Conservation (phyloP, 30 jellyfish, hydroid and myxozoan genomes). For the Aurelia sp. region DNA sequence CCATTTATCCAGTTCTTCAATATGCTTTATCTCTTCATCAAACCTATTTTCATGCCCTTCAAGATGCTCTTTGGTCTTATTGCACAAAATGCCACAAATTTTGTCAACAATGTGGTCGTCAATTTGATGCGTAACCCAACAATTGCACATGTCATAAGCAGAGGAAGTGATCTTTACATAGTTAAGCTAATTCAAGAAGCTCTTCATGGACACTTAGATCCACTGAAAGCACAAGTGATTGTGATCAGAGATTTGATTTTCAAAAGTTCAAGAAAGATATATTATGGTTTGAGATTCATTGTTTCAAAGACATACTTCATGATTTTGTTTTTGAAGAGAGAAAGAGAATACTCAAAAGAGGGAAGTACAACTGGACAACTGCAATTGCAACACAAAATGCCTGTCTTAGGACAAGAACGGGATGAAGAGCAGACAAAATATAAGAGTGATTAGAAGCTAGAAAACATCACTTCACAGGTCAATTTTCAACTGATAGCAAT, state of each 20-base stretch:
- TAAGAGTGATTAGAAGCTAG: no score
- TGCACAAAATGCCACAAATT: neutral
- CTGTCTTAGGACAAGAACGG: no score
- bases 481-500: no score
- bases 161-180: constrained; percentile 64
- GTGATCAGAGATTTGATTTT: constrained; percentile 76
- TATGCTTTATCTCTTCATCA: constrained; percentile 60
- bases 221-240: constrained; percentile 90
- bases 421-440: no score
- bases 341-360: constrained; percentile 86
- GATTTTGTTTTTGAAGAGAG: constrained; percentile 85
- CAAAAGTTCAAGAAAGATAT: constrained; percentile 74
- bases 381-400: no score
- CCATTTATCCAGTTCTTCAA: constrained; percentile 79
- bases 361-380: constrained; percentile 8
- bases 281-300: constrained; percentile 78
- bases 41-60: constrained; percentile 79
- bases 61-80: constrained; percentile 29
- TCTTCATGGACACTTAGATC: constrained; percentile 91
- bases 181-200: constrained; percentile 77
- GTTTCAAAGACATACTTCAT: constrained; percentile 67
- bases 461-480: no score
- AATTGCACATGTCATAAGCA: constrained; percentile 26
- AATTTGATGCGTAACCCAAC: constrained; percentile 52
- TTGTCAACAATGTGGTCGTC: constrained; percentile 3